Evolutionary conservation across 64 coral and sea anemone species (phyloP).

Genomic region (Acropora yongei): DNA sequence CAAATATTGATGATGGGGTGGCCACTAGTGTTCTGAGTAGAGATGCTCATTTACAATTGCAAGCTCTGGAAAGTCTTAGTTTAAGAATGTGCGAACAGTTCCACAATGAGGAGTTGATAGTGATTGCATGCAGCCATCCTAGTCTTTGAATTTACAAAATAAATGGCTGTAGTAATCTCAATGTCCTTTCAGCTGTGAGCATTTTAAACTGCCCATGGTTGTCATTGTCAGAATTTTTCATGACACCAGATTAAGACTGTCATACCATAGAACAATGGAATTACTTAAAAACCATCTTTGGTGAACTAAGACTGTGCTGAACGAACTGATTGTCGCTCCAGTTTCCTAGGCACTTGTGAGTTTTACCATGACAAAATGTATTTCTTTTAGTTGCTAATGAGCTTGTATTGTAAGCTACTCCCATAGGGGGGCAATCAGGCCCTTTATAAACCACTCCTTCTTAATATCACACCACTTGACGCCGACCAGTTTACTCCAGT

Average conservation of each 20-base stretch:
- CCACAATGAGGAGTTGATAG: constrained; percentile 47
- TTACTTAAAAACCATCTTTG: constrained; percentile 47
- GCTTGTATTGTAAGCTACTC: no score
- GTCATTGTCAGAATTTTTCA: constrained; percentile 50
- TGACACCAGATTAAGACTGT: constrained; percentile 53
- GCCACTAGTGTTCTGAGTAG: no score
- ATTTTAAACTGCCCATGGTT: constrained; percentile 52
- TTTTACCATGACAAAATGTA: no score
- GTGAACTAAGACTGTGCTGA: constrained; percentile 52
- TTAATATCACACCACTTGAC: no score
- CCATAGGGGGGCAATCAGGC: no score
- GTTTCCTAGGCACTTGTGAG: not conserved
- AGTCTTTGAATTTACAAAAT: constrained; percentile 48
- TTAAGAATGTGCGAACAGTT: constrained; percentile 27
- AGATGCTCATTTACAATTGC: no score
- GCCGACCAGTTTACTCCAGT: no score
- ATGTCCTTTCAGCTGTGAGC: constrained; percentile 44
- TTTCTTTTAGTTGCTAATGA: no score
- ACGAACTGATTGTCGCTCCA: constrained; percentile 6
- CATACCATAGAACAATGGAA: constrained; percentile 45
- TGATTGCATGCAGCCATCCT: constrained; percentile 42
- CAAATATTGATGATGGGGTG: no score
- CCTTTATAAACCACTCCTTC: no score
- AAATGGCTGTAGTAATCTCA: constrained; percentile 50
- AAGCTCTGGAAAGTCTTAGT: no score